These are phyloP conservation scores for Apocrypta bakeri DNA, from an alignment of 1,140 invertebrate genomes.

Conservation along the genomic window DNA sequence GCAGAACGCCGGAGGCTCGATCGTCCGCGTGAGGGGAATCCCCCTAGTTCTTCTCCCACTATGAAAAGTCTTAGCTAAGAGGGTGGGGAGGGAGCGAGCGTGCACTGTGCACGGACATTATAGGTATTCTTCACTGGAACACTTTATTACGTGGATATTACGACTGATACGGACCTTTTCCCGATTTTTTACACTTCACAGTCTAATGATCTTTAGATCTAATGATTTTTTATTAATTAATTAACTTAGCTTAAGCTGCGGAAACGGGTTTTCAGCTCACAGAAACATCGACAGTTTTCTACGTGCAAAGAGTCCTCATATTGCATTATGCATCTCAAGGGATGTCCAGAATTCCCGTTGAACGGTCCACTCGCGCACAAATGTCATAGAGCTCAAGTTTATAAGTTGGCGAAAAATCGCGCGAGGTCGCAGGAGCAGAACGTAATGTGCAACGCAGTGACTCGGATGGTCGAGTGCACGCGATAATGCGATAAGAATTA, in stretches of 20 bases:
- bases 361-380: not conserved
- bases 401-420: not conserved
- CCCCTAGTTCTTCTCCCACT: not conserved
- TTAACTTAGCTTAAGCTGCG: too few relatives aligned
- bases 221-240: too few relatives aligned
- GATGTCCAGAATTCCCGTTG: not conserved
- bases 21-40: conserved; percentile 4
- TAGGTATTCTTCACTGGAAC: not conserved
- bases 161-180: not conserved
- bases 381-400: not conserved
- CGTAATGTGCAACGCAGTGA: conserved; percentile 3
- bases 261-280: too few relatives aligned
- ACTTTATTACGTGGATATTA: not conserved
- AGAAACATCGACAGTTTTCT: too few relatives aligned
- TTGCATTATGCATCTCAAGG: not conserved
- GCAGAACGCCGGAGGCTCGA: conserved; percentile 12
- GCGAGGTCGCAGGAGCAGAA: conserved; percentile 3
- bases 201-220: too few relatives aligned
- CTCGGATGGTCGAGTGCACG: not conserved
- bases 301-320: too few relatives aligned
- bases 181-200: not conserved
- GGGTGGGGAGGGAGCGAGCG: too few relatives aligned
- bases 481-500: conserved; percentile 23
- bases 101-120: not conserved
- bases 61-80: not conserved